These are phyloP conservation scores for Falco biarmicus DNA, from an alignment of 2,797 vertebrate species.

Conservation along the genomic window DNA sequence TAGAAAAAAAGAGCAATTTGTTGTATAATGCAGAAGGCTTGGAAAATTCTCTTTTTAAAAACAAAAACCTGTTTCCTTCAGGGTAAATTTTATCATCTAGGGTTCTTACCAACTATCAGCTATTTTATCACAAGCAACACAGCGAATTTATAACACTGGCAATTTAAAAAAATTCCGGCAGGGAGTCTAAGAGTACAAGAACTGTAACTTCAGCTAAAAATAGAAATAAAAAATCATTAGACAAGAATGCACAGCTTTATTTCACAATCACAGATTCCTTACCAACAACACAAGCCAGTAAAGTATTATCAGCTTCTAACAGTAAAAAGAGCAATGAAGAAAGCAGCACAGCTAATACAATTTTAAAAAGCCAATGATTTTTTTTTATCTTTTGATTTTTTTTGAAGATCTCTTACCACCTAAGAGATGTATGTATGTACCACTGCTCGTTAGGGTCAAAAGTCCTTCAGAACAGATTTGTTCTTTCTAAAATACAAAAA, in stretches of 20 bases:
- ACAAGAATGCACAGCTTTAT: background rate
- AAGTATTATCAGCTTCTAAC: background rate
- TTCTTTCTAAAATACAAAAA: background rate
- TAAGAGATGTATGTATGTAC: background rate
- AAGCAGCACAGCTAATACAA: background rate
- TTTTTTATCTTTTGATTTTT: background rate
- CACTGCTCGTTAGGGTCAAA: background rate
- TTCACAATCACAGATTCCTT: slow-evolving; percentile 11
- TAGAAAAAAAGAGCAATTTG: slow-evolving; percentile 54
- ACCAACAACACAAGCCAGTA: background rate
- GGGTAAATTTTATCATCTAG: background rate
- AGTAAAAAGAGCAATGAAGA: background rate
- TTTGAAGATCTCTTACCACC: background rate
- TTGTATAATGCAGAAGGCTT: slow-evolving; percentile 45
- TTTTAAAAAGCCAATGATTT: background rate
- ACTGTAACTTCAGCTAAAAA: slow-evolving; percentile 43
- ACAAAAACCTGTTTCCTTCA: background rate
- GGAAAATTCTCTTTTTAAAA: slow-evolving; percentile 33
- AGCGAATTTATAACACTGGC: background rate
- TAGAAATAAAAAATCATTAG: slow-evolving; percentile 3
- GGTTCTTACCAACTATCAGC: slow-evolving; percentile 3
- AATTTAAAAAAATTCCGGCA: background rate
- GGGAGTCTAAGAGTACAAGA: background rate
- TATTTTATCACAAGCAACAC: background rate
- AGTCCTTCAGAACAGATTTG: background rate